Base-by-base conservation (phyloP, 2,113 vertebrate genomes). In the Cheirogaleus medius region DNA sequence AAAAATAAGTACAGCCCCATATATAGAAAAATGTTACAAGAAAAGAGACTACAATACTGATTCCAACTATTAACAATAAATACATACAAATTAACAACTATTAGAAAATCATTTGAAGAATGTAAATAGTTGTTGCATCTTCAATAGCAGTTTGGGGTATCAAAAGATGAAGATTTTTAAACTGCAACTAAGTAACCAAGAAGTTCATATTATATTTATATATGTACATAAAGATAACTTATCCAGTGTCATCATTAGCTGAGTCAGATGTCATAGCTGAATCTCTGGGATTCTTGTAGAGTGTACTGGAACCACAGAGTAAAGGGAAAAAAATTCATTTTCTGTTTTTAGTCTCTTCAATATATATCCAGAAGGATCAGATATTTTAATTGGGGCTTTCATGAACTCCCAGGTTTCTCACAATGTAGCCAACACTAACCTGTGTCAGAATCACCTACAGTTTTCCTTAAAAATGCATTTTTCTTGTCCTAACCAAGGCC, bases 331-430 rank as follows among this genome's bases (percentile, higher is more conserved):
- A 66, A n/a, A 73, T n/a, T 17, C 13, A 87, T 64, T 47, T 93
- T 9, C 10, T 69, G 5, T 49, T 84, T 94, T 92, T 63, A 73
- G 29, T 68, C 34, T 63, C 37, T 73, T 87, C 20, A 88, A 3
- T 74, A 63, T 69, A 58, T n/a, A 78, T 69, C 39, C 34, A 49
- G 52, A 96, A 96, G 92, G 2, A 71, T 52, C 10, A 84, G 71
- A 97, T 37, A 71, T 49, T 95, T 96, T 90, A 93, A 94, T 18
- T 74, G 4, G 12, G 21, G 14, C 13, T 73, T 92, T 95, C 42
- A 87, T 32, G 8, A 82, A 66, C 4, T 76, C 44, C 34, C 66
- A 39, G 1, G 1, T 74, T 95, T 95, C 73, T 91, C 60, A 73
- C 95, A 96, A 73, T 90, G 52, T 34, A 80, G 25, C 47, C 44